Base-by-base conservation (phyloP, 2,113 vertebrate species). In the Echinops telfairi region DNA sequence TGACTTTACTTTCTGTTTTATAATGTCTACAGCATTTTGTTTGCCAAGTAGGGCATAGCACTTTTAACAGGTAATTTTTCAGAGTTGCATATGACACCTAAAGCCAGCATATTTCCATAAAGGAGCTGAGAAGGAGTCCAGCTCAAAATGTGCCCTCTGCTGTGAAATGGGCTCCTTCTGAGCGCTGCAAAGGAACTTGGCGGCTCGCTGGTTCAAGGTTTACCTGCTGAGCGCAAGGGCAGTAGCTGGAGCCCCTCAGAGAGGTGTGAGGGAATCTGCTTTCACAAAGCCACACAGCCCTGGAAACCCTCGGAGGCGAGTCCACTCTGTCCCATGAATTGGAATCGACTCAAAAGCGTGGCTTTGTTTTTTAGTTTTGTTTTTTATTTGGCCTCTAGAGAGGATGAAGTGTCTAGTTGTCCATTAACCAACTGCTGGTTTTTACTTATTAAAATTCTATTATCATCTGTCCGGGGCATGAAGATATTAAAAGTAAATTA, bases 371-470 rank as follows among this genome's bases (percentile, higher is more conserved):
- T 66, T 68, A 31, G 27, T 68, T 31, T 68, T 31, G 66, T 10
- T 23, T 25, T 66, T 10, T 23, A 29, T n/a, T 36, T 73, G 71
- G 36, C 92, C 88, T 64, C n/a, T 66, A n/a, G 70, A 87, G 80
- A 91, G 25, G 40, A 79, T 89, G 12, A 31, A 86, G 95, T 86
- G 90, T 95, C 16, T 47, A 77, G 71, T 64, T 87, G 73, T 38
- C 68, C 75, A 2, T 97, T 97, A 95, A 93, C 83, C 91, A 94
- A 43, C 86, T 96, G 95, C 82, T 91, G 79, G 11, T 87, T 60
- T 83, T 95, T 97, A 77, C 90, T 95, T 87, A 88, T 38, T 95
- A 92, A 94, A 95, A 96, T 91, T 82, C 76, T 78, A 85, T 88
- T 95, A 87, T 64, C n/a, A 64, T 81, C 25, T 47, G 57, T 76